Evolutionary conservation across 1,140 invertebrate genomes (phyloP).

Genomic region (Gonatopus flavifemur): DNA sequence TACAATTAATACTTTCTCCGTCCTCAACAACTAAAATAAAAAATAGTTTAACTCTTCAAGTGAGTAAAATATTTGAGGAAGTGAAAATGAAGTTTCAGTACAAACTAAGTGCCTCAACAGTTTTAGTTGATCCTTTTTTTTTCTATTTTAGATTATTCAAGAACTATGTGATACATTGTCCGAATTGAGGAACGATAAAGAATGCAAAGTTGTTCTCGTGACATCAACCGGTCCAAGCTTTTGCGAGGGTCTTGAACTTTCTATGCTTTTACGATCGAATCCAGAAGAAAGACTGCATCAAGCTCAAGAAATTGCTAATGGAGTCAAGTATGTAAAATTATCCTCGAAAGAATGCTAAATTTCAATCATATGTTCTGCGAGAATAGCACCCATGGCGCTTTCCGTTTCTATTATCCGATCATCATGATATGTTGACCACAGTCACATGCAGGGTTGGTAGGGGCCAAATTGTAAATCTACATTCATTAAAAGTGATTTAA

Average conservation of each 20-base stretch:
- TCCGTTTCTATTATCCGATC: too few species aligned
- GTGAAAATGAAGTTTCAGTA: neutral
- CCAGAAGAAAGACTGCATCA: constrained; percentile 62
- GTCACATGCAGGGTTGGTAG: too few species aligned
- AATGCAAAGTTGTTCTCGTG: constrained; percentile 67
- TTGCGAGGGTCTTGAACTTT: constrained; percentile 73
- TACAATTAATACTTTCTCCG: constrained; percentile 66
- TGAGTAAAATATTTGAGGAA: constrained; percentile 32
- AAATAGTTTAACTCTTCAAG: constrained; percentile 63
- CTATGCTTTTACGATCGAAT: constrained; percentile 61
- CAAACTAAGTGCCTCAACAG: too few species aligned
- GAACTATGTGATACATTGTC: constrained; percentile 65
- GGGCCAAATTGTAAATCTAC: too few species aligned
- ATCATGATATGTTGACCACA: too few species aligned
- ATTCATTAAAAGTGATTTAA: too few species aligned
- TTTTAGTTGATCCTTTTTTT: too few species aligned
- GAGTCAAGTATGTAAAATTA: constrained; percentile 68
- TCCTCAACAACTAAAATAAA: constrained; percentile 60
- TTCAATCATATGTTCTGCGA: too few species aligned
- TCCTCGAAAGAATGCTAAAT: too few species aligned
- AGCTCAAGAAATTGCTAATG: constrained; percentile 62
- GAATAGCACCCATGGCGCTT: too few species aligned
- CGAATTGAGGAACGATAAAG: constrained; percentile 63
- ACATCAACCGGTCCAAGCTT: constrained; percentile 67
- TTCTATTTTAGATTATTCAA: constrained; percentile 60